Conservation (phyloP, 92 coral and sea anemone species). For the Epizoanthus rinbou region DNA sequence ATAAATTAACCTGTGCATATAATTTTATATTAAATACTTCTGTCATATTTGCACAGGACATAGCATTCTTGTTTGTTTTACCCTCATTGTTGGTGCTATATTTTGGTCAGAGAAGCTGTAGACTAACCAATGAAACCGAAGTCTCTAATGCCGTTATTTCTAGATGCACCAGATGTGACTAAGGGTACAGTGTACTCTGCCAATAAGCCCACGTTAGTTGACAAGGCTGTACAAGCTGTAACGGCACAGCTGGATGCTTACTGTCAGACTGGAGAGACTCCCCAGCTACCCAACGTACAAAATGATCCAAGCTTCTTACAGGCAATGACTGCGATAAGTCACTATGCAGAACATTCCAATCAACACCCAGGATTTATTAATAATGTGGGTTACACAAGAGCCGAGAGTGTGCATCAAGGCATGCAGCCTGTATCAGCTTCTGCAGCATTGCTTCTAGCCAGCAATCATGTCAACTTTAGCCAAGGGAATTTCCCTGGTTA, state of each 20-base stretch:
- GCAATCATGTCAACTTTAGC: slow-evolving; percentile 4
- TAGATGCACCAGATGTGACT: slow-evolving; percentile 55
- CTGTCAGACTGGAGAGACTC: slow-evolving; percentile 47
- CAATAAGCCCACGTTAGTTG: slow-evolving; percentile 10
- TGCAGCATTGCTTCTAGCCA: not conserved
- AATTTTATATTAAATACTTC: no score
- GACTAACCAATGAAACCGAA: not conserved
- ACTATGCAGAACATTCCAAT: slow-evolving; percentile 36
- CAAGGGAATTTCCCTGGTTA: slow-evolving; percentile 4
- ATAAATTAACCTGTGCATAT: no score
- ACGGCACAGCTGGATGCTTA: slow-evolving; percentile 25
- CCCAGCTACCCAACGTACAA: not conserved
- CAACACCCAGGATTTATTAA: not conserved
- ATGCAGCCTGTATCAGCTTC: not conserved
- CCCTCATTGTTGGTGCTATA: not conserved
- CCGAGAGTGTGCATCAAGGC: not conserved
- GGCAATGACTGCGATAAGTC: slow-evolving; percentile 28
- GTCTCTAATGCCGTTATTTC: not conserved
- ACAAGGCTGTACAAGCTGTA: slow-evolving; percentile 51
- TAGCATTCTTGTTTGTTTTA: no score
- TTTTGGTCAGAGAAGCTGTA: not conserved
- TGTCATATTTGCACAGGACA: no score
- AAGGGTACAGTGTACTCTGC: slow-evolving; percentile 25
- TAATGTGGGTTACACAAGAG: not conserved
- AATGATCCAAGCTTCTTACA: slow-evolving; percentile 18